Evolutionary conservation across 2,888 invertebrate genomes (phyloP).

Genomic region (Scelioninae gen. 1): DNA sequence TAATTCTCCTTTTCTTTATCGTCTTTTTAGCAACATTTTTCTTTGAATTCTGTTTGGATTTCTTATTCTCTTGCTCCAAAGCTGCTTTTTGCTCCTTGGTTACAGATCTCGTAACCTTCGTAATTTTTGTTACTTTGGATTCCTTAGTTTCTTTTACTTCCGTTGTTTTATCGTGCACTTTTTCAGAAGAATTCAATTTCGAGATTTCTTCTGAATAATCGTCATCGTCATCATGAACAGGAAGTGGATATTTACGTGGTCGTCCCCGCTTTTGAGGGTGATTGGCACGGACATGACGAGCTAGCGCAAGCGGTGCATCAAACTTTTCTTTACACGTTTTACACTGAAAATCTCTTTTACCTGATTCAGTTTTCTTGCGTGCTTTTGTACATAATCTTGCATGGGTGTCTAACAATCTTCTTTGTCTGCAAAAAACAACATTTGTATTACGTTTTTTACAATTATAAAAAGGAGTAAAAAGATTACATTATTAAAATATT

Average conservation of each 20-base stretch:
- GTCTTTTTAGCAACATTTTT: slow-evolving; percentile 13
- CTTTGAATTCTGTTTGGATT: background rate
- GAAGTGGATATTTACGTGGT: slow-evolving; percentile 58
- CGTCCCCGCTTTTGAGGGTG: slow-evolving; percentile 78
- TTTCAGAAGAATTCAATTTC: slow-evolving; percentile 22
- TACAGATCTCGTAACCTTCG: slow-evolving; percentile 32
- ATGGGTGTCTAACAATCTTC: slow-evolving; percentile 78
- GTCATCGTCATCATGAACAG: slow-evolving; percentile 41
- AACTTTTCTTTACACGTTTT: slow-evolving; percentile 81
- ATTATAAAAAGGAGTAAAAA: too few relatives aligned
- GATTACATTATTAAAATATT: too few relatives aligned
- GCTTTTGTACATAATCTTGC: slow-evolving; percentile 79
- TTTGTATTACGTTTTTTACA: too few relatives aligned
- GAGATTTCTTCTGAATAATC: slow-evolving; percentile 32
- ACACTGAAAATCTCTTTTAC: slow-evolving; percentile 78
- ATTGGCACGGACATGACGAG: slow-evolving; percentile 80
- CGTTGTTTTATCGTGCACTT: slow-evolving; percentile 27
- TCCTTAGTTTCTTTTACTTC: too few relatives aligned
- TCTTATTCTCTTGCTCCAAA: slow-evolving; percentile 8
- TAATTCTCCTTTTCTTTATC: background rate
- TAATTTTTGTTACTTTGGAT: slow-evolving; percentile 23
- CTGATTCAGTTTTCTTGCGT: slow-evolving; percentile 53
- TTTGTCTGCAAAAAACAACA: slow-evolving; percentile 74
- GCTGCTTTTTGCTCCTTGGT: slow-evolving; percentile 28
- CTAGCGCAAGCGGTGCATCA: slow-evolving; percentile 80